Base-by-base conservation (phyloP, 2,797 vertebrate species). In the Gymnoscopelus microlampas region DNA sequence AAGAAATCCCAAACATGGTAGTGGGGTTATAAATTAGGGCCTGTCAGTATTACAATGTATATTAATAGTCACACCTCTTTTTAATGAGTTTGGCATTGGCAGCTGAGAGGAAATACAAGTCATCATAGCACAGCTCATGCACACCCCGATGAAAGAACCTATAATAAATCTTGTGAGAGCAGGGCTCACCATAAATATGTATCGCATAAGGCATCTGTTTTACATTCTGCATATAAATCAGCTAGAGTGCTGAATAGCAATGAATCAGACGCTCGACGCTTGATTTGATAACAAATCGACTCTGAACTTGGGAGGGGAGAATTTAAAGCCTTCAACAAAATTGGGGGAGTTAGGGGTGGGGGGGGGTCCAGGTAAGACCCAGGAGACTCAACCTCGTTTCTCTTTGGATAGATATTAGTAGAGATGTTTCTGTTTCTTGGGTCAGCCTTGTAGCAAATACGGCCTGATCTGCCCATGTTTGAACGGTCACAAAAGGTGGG, bases 161-260 rank as follows among this genome's bases (percentile, higher is more conserved):
- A 95, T 96, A 96, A 99, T 99, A 99, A 99, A 99, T 99, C 97
- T 98, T 97, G 94, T 94, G 95, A 93, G 96, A 96, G 96, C 96
- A 96, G 96, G 95, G 94, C 97, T 98, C 96, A 97, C 97, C 97
- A 98, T 99, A 99, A 99, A 99, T 98, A 99, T 98, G 97, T 97
- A 99, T 98, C 97, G 95, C 96, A 96, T 95, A 97, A 96, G 97
- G 96, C 96, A 98, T 98, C 97, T 98, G 97, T 98, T 98, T 98
- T 98, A 98, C 96, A 99, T 99, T 98, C 97, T 98, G 97, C 97
- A 99, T 99, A 98, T 99, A 99, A 99, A 99, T 98, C 97, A 98
- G 97, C 93, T 91, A 47, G 91, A 93, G 96, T 93, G 94, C 96
- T 96, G 96, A 97, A 98, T 96, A 97, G 96, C 97, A 97, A 98